Evolutionary conservation across 1,140 invertebrate genomes (phyloP), one percentile per base, ranked within the genome.

Genomic region (Rhagoletis pomonella): DNA sequence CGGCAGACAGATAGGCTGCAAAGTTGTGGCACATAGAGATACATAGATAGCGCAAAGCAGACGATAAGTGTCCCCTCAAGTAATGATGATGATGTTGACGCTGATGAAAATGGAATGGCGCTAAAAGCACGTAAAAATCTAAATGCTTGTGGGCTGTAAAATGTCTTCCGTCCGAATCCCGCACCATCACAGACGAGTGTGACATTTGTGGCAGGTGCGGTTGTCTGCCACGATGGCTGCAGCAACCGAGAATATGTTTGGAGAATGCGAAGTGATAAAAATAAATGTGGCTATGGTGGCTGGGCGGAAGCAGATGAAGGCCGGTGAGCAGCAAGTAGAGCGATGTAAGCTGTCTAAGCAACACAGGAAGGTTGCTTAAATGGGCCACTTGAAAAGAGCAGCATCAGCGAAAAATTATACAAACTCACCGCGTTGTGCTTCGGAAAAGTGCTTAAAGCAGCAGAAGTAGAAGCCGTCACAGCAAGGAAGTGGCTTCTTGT

Each of bases 51-150:
- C 47, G 19, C 73, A 47, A 81, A 81, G 55, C 73, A 55, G 44
- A 55, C 73, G 73, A 81, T 81, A 81, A 81, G 73, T 81, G 73
- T 81, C 73, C 47, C 73, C 73, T 81, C 6, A 81, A 55, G 73
- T 55, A 81, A 81, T 55, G 73, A 42, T 55, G n/a, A 50, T 81
- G 73, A 17, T 17, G 44, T 47, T 50, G 69, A 67, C 10, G 39
- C 29, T 67, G 65, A 81, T 29, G 73, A 58, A 81, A 19, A 58
- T 58, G 73, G 73, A 4, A 19, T 50, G 19, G 73, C 4, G 2
- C 4, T 55, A 81, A 81, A 50, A 73, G 39, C n/a, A 55, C 50
- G 50, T 29, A 55, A 55, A 5, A 55, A 10, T 10, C 50, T 44
- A 9, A 73, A 17, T 65, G 9, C 4, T 65, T 65, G 64, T 29